phyloP scores from a whole-genome alignment of 2,797 vertebrate species.

The Hybognathus amarus region DNA sequence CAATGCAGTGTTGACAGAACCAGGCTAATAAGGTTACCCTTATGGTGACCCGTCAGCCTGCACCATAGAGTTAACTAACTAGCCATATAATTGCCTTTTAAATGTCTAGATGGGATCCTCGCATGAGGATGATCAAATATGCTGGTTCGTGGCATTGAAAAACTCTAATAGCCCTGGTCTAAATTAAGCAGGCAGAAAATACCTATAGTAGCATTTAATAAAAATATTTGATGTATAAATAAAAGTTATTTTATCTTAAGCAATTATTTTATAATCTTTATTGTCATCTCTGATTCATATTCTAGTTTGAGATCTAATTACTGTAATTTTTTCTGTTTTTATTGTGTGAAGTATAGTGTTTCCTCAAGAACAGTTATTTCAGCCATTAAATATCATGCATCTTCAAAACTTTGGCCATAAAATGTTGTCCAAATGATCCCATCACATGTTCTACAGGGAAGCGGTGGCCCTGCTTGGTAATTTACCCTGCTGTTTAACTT shows the following conservation, averaged over 20 bases:
- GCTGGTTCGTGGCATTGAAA: no score
- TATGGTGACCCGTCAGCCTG: no score
- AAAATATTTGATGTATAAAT: not conserved
- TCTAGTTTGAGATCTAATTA: not conserved
- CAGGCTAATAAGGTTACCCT: no score
- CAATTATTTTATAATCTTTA: not conserved
- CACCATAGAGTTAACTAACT: no score
- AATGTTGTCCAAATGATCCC: not conserved
- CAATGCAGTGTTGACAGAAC: no score
- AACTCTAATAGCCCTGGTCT: no score
- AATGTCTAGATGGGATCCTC: no score
- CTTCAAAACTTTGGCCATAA: not conserved
- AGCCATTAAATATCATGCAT: not conserved
- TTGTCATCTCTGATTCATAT: not conserved
- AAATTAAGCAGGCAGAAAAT: not conserved
- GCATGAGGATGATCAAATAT: no score
- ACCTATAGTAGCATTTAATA: not conserved
- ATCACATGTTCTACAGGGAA: not conserved
- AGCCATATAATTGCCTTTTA: no score
- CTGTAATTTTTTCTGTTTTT: not conserved
- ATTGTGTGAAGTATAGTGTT: not conserved
- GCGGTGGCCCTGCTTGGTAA: not conserved
- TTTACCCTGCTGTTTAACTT: not conserved
- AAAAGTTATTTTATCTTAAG: not conserved
- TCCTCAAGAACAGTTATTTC: not conserved